Evolutionary conservation across 1,140 invertebrate genomes (phyloP), one percentile per base, ranked within the genome.

Genomic region (Lepidotrigona ventralis): DNA sequence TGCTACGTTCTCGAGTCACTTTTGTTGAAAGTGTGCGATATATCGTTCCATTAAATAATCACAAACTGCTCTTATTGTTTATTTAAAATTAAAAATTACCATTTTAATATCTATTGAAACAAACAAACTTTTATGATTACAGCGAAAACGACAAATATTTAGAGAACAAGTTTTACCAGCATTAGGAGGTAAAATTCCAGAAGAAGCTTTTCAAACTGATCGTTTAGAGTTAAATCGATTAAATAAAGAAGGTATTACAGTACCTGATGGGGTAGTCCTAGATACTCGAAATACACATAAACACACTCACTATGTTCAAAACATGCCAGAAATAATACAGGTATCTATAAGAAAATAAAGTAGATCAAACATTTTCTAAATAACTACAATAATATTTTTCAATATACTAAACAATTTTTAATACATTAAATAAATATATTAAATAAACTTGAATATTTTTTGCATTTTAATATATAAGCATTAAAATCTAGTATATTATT

Each of bases 111-210:
- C 11, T 11, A 66, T 21, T 46, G 9, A 33, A 4, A 2, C 2
- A 21, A 33, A 66, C 19, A 19, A 39, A 33, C 19, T 51, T 70
- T n/a, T 46, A 46, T 54, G 11, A 17, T n/a, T 91, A 12, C 85
- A 95, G 94, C 92, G 95, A 92, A 96, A 96, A 90, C 93, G 96
- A 39, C 95, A 96, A 90, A 95, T 96, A 81, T 96, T 95, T 92
- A 93, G 96, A 51, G 96, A 96, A 86, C 95, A 96, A 90, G 94
- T 96, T 23, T 85, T 96, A 46, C 96, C 96, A 26, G 94, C 95
- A 80, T 91, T 94, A 19, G 96, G 96, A 60, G 96, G 96, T 9
- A 96, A 96, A 92, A 96, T 96, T 83, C 96, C 96, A 0, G 96
- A 96, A 78, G 95, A 95, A 73, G 96, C 96, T 29, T 96, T 96